These are phyloP conservation scores for Aegypius monachus DNA, from an alignment of 2,113 vertebrate genomes.

Conservation along the genomic window DNA sequence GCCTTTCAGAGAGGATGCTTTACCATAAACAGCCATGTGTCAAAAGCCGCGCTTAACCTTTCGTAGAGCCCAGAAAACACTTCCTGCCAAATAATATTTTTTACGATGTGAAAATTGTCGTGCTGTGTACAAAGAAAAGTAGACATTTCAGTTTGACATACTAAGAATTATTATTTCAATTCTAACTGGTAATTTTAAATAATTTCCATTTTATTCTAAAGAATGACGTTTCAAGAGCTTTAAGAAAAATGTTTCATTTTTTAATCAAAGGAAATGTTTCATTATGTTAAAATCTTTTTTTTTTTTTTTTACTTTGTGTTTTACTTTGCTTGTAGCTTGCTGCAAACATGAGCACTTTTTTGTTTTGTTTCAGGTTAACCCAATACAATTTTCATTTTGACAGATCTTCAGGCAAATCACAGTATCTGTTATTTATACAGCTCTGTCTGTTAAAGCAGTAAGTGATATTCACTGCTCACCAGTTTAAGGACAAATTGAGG, in stretches of 20 bases:
- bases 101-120: background rate
- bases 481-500: conserved; percentile 26
- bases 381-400: background rate
- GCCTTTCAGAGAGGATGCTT: rapidly evolving
- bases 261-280: background rate
- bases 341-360: background rate
- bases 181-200: background rate
- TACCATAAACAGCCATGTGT: rapidly evolving
- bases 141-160: background rate
- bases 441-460: background rate
- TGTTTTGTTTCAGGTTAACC: conserved; percentile 15
- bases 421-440: background rate
- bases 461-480: background rate
- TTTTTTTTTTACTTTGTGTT: background rate
- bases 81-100: background rate
- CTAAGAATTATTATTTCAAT: background rate
- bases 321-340: background rate
- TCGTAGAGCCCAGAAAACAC: rapidly evolving
- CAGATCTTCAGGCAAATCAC: background rate
- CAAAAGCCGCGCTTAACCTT: rapidly evolving
- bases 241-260: background rate
- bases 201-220: background rate
- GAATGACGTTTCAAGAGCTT: background rate
- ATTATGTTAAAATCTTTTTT: background rate
- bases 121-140: background rate